phyloP scores from a whole-genome alignment of 2,888 invertebrate species.

The Seladonia tumulorum region DNA sequence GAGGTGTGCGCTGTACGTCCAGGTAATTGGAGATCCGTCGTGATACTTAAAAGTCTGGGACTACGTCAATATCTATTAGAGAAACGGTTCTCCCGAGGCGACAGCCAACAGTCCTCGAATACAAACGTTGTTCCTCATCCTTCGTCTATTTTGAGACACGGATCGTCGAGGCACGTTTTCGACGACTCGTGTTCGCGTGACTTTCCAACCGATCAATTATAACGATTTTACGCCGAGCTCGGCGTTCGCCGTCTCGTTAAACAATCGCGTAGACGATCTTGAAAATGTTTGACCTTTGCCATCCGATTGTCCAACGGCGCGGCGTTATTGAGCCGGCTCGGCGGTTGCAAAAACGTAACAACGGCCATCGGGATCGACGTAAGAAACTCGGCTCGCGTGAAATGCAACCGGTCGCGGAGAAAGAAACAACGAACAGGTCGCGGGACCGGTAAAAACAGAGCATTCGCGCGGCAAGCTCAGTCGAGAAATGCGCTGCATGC shows the following conservation, averaged over 20 bases:
- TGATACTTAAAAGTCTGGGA: background rate
- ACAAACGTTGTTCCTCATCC: constrained; percentile 22
- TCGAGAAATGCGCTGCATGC: constrained; percentile 13
- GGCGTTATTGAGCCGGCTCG: background rate
- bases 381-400: constrained; percentile 37
- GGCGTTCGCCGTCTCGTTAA: constrained; percentile 13
- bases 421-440: constrained; percentile 42
- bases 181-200: constrained; percentile 29
- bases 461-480: constrained; percentile 15
- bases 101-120: background rate
- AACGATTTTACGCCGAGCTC: constrained; percentile 1
- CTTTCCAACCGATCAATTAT: constrained; percentile 13
- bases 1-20: background rate
- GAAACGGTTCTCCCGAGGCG: background rate
- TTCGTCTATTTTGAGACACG: constrained; percentile 27
- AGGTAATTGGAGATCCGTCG: background rate
- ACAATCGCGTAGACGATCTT: constrained; percentile 23
- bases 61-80: constrained; percentile 12
- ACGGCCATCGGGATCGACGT: background rate
- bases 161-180: constrained; percentile 25
- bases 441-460: constrained; percentile 3
- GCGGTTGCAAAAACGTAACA: background rate
- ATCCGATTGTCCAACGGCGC: background rate
- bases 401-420: constrained; percentile 29
- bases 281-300: constrained; percentile 38